A percentile compares a stretch with the other conserved stretches of the same genome.
Conservation (phyloP, 2,888 invertebrate genomes). For the Perdita meconis region DNA sequence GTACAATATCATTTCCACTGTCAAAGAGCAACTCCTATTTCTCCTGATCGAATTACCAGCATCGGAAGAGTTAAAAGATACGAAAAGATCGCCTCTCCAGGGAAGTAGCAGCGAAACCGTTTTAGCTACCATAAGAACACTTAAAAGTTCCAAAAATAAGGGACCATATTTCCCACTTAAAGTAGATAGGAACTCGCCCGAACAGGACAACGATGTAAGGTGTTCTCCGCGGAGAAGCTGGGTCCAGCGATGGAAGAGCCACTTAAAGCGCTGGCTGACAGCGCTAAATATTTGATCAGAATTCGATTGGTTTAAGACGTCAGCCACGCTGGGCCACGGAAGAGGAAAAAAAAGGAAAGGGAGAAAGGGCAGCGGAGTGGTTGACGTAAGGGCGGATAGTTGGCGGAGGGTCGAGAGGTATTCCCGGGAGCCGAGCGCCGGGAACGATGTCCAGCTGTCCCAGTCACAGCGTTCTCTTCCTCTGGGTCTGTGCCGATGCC, state of each 20-base stretch:
- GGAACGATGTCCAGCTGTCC: constrained; percentile 80
- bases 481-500: constrained; percentile 50
- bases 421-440: constrained; percentile 77
- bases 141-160: constrained; percentile 44
- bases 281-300: constrained; percentile 83
- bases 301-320: constrained; percentile 82
- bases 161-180: constrained; percentile 43
- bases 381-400: constrained; percentile 73
- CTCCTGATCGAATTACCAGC: too few species aligned
- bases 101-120: not conserved
- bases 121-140: constrained; percentile 12
- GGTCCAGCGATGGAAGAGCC: constrained; percentile 68
- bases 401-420: constrained; percentile 69
- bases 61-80: not conserved
- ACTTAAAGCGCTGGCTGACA: constrained; percentile 75
- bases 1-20: too few species aligned
- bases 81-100: not conserved
- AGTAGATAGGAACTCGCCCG: constrained; percentile 23
- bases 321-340: constrained; percentile 67
- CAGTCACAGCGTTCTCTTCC: constrained; percentile 73
- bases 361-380: constrained; percentile 48
- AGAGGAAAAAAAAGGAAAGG: constrained; percentile 32
- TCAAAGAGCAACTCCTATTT: too few species aligned
- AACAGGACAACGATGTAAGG: constrained; percentile 64
- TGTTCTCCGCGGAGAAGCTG: constrained; percentile 68